These are phyloP conservation scores for Heliornis fulica DNA, from an alignment of 2,113 vertebrate genomes.

Conservation along the genomic window DNA sequence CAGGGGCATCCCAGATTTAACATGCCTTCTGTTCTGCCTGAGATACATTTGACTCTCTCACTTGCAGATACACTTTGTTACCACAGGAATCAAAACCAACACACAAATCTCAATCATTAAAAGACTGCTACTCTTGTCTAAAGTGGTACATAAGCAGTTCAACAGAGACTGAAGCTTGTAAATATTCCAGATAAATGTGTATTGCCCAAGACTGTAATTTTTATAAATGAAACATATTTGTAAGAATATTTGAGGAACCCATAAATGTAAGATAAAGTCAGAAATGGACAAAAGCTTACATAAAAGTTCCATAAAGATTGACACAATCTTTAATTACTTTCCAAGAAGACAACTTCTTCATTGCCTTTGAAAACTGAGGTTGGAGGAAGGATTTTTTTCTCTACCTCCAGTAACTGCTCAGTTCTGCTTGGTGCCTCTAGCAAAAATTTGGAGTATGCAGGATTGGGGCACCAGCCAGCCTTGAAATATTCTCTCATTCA, in stretches of 20 bases:
- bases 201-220: neutral
- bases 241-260: neutral
- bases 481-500: neutral
- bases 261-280: neutral
- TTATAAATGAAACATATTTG: neutral
- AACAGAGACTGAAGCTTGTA: neutral
- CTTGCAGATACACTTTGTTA: neutral
- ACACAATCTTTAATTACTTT: neutral
- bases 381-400: neutral
- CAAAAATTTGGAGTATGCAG: neutral
- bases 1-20: conserved; percentile 39
- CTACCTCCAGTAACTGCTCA: neutral
- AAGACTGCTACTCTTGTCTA: neutral
- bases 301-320: neutral
- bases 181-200: neutral
- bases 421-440: neutral
- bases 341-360: neutral
- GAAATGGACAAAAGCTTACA: neutral
- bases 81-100: conserved; percentile 21
- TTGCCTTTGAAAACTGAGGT: neutral
- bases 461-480: neutral
- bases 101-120: conserved; percentile 3
- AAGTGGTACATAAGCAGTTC: neutral
- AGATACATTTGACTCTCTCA: neutral
- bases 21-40: conserved; percentile 45